Conservation (phyloP, 2,113 vertebrate genomes). For the Sapayoa aenigma region DNA sequence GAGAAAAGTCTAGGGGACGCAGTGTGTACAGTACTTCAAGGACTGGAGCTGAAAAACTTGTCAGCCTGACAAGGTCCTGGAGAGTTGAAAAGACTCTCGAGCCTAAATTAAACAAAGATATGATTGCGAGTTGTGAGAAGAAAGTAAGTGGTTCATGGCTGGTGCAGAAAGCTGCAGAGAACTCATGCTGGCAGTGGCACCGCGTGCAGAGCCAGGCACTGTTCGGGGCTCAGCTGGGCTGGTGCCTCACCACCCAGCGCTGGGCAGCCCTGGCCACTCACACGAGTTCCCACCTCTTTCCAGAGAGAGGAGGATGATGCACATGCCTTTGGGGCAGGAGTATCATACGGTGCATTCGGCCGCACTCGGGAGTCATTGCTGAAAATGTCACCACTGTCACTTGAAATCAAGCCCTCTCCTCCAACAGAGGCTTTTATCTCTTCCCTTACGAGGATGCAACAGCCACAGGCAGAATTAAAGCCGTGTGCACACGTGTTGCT, state of each 20-base stretch:
- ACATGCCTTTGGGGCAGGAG: neutral
- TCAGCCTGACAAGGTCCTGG: neutral
- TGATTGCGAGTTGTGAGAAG: rapidly evolving
- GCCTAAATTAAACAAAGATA: neutral
- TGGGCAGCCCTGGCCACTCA: neutral
- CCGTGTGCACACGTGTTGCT: neutral
- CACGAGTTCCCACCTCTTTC: neutral
- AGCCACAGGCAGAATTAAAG: neutral
- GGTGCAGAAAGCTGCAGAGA: neutral
- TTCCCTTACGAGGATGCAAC: neutral
- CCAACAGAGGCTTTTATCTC: neutral
- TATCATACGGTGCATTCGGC: neutral
- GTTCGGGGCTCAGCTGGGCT: rapidly evolving
- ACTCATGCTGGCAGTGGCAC: rapidly evolving
- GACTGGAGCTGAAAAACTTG: neutral
- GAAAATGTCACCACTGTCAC: conserved; percentile 18
- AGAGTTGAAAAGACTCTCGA: neutral
- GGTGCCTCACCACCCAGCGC: neutral
- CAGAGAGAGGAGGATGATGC: neutral
- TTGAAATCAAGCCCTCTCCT: conserved; percentile 31
- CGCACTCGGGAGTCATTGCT: neutral
- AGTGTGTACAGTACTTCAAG: neutral
- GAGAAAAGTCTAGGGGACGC: neutral
- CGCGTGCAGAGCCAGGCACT: rapidly evolving
- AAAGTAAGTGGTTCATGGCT: rapidly evolving